Base-by-base conservation (phyloP, 2,113 vertebrate genomes). In the Geococcyx californianus region DNA sequence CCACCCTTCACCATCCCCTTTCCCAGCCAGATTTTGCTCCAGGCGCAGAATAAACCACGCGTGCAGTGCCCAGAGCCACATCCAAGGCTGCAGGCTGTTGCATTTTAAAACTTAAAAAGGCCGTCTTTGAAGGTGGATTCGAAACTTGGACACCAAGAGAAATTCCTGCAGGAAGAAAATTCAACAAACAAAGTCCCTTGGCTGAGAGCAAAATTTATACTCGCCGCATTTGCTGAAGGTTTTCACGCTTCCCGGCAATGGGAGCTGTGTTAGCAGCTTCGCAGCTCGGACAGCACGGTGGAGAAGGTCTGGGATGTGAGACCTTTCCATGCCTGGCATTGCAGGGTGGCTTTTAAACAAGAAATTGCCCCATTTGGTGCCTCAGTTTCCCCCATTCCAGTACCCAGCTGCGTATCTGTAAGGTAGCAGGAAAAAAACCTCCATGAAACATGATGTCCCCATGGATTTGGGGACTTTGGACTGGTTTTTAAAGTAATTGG, bases 81-180 rank as follows among this genome's bases (percentile, higher is more conserved):
- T 49, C 62, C 52, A 4, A 79, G 84, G 66, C 80, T 73, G 56
- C 45, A 66, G 66, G 69, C 68, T 70, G 36, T 33, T 34, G 52
- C 11, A 5, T 12, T 25, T 63, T 70, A 6, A 9, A 58, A 38
- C 28, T 21, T 15, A 55, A 2, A 91, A 80, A 92, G 79, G 89
- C 23, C 8, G 16, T 11, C 87, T 96, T 89, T 94, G 93, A 94
- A 86, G 93, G 91, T 81, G 74, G 73, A 59, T 87, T 73, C 0
- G 2, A 67, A 68, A 74, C 64, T 89, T 72, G 86, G 94, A 63
- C 4, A 3, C 7, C 0, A 38, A 17, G 6, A 47, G 54, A 62
- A 92, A 94, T 96, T 96, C 95, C 94, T 87, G 84, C 73, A 38
- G 84, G 80, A 60, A 93, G 89, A 36, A 91, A 95, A 58, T 56